Conservation (phyloP, 2,888 invertebrate species). For the Abrostola triplasia region DNA sequence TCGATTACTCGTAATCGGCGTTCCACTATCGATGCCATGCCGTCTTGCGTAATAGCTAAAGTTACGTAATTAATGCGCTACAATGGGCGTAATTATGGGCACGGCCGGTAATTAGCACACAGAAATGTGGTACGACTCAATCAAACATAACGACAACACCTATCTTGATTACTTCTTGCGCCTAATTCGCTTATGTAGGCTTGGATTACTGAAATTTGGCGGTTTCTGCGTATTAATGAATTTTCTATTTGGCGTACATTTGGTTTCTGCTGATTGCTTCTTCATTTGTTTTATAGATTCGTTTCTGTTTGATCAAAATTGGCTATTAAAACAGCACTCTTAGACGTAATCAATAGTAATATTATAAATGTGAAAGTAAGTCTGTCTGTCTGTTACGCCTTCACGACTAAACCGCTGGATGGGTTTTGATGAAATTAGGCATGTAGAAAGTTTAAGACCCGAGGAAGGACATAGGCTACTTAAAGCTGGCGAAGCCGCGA, state of each 20-base stretch:
- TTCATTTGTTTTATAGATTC: neutral
- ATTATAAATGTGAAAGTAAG: too few relatives aligned
- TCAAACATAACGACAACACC: constrained; percentile 51
- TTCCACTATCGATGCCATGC: constrained; percentile 28
- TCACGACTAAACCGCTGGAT: too few relatives aligned
- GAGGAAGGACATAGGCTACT: too few relatives aligned
- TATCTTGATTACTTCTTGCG: constrained; percentile 42
- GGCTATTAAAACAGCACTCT: neutral
- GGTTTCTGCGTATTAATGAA: neutral
- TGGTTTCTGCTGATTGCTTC: neutral
- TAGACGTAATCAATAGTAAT: too few relatives aligned
- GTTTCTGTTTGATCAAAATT: neutral
- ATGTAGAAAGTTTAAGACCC: too few relatives aligned
- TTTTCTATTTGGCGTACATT: neutral
- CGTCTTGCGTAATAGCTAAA: constrained; percentile 42
- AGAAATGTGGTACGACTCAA: constrained; percentile 52
- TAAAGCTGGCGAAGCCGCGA: too few relatives aligned
- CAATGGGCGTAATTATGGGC: constrained; percentile 43
- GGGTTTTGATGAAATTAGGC: too few relatives aligned
- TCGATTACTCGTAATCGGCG: constrained; percentile 45
- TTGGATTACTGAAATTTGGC: neutral
- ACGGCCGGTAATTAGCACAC: constrained; percentile 52
- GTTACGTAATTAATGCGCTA: constrained; percentile 42
- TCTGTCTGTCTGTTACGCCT: too few relatives aligned
- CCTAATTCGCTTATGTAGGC: constrained; percentile 6